Evolutionary conservation across 2,797 vertebrate species (phyloP), one percentile per base, ranked within the genome.

Genomic region (Spheniscus humboldti): DNA sequence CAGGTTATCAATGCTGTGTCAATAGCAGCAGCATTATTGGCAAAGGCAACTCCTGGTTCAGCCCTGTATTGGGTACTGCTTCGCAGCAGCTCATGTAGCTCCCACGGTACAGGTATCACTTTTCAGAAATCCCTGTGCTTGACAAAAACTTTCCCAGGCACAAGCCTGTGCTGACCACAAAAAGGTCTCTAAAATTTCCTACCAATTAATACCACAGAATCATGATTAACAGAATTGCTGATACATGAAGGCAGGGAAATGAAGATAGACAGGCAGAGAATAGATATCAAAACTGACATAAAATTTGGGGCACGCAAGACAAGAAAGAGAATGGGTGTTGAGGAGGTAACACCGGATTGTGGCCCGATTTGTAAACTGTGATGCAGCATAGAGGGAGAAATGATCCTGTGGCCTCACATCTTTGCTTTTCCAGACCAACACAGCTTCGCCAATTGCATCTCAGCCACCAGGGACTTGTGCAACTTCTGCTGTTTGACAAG

Each of bases 401-500:
- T 19, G 12, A 86, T 90, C 53, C 72, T 31, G 13, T 66, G 66
- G 68, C 73, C 85, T 88, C 76, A 69, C 66, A 84, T 91, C 50
- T 94, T 86, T 86, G 69, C 73, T 94, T 76, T 90, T 95, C 35
- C 71, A 86, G 80, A 84, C 82, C 30, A 31, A 31, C 48, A 33
- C 50, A 66, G 88, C 84, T 91, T 88, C 6, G 7, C 57, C 45
- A n/a, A 91, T 45, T 88, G 75, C 79, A 84, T 90, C 63, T 84
- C 59, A 67, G 92, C 43, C 95, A 90, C 85, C 52, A 31, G 95
- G 88, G 87, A 94, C 76, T 83, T 76, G 85, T 86, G 87, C 66
- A 94, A 78, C 86, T 96, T 96, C 75, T 95, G 92, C 81, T 88
- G 75, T 72, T 94, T 96, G 94, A 95, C 92, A 96, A 85, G 95